These are phyloP conservation scores for Thamnophis elegans DNA, from an alignment of 2,797 vertebrate species.

Conservation along the genomic window DNA sequence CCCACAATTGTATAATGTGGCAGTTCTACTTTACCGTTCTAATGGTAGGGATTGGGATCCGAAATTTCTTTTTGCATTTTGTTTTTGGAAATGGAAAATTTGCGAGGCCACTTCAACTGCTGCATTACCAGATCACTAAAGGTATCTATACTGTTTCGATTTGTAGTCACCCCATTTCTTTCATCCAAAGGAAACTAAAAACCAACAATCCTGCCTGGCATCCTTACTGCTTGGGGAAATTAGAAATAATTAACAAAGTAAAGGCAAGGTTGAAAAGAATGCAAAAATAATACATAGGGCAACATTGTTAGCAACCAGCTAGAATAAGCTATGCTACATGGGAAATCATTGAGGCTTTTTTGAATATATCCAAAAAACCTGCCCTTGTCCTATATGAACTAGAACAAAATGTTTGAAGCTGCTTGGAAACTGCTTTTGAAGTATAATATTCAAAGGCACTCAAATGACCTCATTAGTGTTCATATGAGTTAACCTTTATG, in stretches of 20 bases:
- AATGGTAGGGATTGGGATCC: neutral
- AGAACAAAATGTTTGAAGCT: neutral
- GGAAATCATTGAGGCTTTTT: neutral
- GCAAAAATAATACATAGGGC: neutral
- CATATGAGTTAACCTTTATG: slow-evolving; percentile 36
- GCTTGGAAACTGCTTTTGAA: slow-evolving; percentile 21
- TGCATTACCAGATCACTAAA: neutral
- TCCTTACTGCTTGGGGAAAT: neutral
- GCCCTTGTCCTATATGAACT: neutral
- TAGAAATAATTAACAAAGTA: neutral
- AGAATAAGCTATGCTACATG: neutral
- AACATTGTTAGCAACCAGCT: neutral
- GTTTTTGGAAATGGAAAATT: neutral
- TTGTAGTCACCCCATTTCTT: neutral
- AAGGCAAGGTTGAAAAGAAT: neutral
- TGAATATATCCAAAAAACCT: neutral
- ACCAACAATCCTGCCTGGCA: neutral
- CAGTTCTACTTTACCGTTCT: neutral
- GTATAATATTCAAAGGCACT: slow-evolving; percentile 26
- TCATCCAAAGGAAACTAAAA: neutral
- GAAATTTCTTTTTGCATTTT: neutral
- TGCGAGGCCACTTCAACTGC: no score
- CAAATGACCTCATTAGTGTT: slow-evolving; percentile 32
- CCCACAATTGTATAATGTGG: neutral
- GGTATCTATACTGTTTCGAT: neutral